Evolutionary conservation across 2,888 invertebrate genomes (phyloP).

Genomic region (Malacosoma neustria): DNA sequence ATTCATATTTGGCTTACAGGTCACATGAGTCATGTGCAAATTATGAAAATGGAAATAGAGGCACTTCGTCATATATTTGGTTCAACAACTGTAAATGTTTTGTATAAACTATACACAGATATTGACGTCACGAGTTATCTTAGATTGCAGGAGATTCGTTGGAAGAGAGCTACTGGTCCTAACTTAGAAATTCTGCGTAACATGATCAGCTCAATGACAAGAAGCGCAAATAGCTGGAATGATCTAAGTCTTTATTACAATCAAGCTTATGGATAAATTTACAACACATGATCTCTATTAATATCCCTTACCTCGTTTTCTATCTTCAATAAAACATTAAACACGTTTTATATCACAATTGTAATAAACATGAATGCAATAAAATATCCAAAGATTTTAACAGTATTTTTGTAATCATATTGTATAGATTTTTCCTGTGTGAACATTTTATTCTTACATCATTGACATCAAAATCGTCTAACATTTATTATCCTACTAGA

Average conservation of each 20-base stretch:
- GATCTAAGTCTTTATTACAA: too few relatives aligned
- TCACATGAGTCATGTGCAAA: constrained; percentile 4
- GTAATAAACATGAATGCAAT: too few relatives aligned
- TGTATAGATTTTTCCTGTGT: too few relatives aligned
- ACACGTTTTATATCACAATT: too few relatives aligned
- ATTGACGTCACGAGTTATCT: constrained; percentile 26
- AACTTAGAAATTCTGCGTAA: neutral
- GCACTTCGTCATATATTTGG: constrained; percentile 29
- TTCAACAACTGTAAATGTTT: neutral
- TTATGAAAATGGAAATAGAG: constrained; percentile 27
- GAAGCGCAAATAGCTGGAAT: neutral
- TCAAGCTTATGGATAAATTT: too few relatives aligned
- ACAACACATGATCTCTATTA: too few relatives aligned
- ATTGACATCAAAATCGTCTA: neutral
- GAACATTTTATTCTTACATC: too few relatives aligned
- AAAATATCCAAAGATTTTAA: too few relatives aligned
- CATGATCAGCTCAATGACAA: neutral
- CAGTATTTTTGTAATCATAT: too few relatives aligned
- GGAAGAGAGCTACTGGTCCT: constrained; percentile 17
- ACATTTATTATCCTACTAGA: neutral
- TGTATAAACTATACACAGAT: constrained; percentile 16
- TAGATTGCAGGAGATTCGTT: constrained; percentile 29
- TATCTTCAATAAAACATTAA: too few relatives aligned
- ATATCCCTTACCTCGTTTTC: too few relatives aligned
- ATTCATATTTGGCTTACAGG: constrained; percentile 30